Evolutionary conservation across 2,888 invertebrate species (phyloP).

Genomic region (Pachycephus smyrnensis): DNA sequence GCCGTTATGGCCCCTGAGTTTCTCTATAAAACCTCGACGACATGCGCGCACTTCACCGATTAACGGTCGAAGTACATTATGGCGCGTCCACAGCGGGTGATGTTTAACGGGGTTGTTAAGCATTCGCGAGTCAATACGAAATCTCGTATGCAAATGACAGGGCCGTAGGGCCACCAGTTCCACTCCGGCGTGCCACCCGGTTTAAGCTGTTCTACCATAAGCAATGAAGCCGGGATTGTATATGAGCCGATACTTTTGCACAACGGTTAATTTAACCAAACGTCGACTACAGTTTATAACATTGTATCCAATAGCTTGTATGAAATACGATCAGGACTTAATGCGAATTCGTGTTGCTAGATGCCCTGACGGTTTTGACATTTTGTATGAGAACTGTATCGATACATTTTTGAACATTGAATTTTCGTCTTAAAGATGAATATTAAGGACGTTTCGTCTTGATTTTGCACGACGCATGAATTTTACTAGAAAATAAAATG

Average conservation of each 20-base stretch:
- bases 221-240: conserved; percentile 2
- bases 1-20: not conserved
- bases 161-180: conserved; percentile 17
- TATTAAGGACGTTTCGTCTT: not conserved
- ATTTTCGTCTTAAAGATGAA: not conserved
- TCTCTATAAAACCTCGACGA: conserved; percentile 2
- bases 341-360: not conserved
- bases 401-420: not conserved
- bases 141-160: conserved; percentile 45
- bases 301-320: not conserved
- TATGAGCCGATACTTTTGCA: conserved; percentile 1
- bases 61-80: conserved; percentile 13
- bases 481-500: not conserved
- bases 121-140: conserved; percentile 35
- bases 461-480: not conserved
- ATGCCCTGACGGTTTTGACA: not conserved
- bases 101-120: conserved; percentile 35
- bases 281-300: not conserved
- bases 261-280: conserved; percentile 2
- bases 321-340: not conserved
- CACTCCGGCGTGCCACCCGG: conserved; percentile 12
- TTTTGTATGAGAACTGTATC: not conserved
- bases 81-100: conserved; percentile 8
- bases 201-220: not conserved
- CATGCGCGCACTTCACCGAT: conserved; percentile 3